phyloP scores from a whole-genome alignment of 2,888 invertebrate species.

The Xylocampa areola region DNA sequence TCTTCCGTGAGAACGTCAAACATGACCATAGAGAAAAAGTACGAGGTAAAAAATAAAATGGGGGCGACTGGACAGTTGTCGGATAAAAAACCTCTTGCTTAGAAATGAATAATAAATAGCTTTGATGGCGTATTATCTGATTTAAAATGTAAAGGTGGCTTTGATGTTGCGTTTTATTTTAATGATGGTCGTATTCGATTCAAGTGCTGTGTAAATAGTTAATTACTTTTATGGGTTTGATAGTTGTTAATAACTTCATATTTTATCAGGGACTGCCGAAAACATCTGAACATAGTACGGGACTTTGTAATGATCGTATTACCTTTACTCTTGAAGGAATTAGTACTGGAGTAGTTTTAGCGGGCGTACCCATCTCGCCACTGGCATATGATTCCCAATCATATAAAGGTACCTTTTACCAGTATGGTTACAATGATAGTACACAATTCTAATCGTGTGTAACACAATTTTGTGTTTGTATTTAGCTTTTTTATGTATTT shows the following conservation, averaged over 20 bases:
- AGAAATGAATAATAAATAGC: conserved; percentile 78
- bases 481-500: too few species aligned
- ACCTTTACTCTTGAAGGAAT: too few species aligned
- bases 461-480: too few species aligned
- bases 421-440: too few species aligned
- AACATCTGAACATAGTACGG: neutral
- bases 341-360: too few species aligned
- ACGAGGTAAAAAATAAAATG: conserved; percentile 76
- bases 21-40: conserved; percentile 81
- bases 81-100: conserved; percentile 76
- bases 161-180: conserved; percentile 54
- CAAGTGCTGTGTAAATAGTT: conserved; percentile 45
- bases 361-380: too few species aligned
- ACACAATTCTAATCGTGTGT: too few species aligned
- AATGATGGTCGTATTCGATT: conserved; percentile 42
- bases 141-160: conserved; percentile 72
- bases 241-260: conserved; percentile 27
- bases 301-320: too few species aligned
- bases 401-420: too few species aligned
- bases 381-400: too few species aligned
- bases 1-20: conserved; percentile 88
- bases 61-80: conserved; percentile 87
- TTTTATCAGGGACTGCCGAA: conserved; percentile 6
- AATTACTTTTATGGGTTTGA: conserved; percentile 39
- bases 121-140: conserved; percentile 75